Evolutionary conservation across 2,888 invertebrate species (phyloP).

Genomic region (Epicampocera succincta): DNA sequence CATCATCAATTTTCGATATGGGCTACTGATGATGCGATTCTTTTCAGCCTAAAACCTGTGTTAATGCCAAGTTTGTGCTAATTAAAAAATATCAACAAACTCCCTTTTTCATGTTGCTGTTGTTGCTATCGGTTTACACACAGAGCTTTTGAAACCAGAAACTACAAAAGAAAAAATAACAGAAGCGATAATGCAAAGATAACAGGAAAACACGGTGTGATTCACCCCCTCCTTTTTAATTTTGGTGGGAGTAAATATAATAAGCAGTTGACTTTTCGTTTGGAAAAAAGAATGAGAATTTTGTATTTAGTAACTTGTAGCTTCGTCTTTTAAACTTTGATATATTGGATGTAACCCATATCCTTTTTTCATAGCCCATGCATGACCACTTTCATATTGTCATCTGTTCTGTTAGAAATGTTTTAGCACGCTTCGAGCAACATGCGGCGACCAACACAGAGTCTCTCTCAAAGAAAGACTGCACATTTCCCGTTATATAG

Average conservation of each 20-base stretch:
- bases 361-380: too few species aligned
- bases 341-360: too few species aligned
- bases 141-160: constrained; percentile 12
- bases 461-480: too few species aligned
- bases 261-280: constrained; percentile 18
- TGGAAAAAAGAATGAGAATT: not conserved
- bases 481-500: too few species aligned
- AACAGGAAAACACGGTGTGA: constrained; percentile 57
- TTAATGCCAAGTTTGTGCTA: constrained; percentile 68
- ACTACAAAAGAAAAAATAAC: constrained; percentile 33
- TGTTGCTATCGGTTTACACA: constrained; percentile 48
- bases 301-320: not conserved
- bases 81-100: constrained; percentile 69
- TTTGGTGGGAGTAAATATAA: constrained; percentile 57
- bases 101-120: constrained; percentile 17
- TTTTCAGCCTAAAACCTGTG: constrained; percentile 60
- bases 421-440: too few species aligned
- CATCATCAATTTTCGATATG: constrained; percentile 48
- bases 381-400: too few species aligned
- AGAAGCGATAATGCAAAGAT: constrained; percentile 50
- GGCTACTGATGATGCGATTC: constrained; percentile 39
- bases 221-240: constrained; percentile 22
- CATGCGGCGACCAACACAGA: too few species aligned
- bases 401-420: too few species aligned
- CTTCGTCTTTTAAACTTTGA: too few species aligned